These are phyloP conservation scores for Drosophila planitibia DNA, from an alignment of 2,888 invertebrate species.

Conservation along the genomic window DNA sequence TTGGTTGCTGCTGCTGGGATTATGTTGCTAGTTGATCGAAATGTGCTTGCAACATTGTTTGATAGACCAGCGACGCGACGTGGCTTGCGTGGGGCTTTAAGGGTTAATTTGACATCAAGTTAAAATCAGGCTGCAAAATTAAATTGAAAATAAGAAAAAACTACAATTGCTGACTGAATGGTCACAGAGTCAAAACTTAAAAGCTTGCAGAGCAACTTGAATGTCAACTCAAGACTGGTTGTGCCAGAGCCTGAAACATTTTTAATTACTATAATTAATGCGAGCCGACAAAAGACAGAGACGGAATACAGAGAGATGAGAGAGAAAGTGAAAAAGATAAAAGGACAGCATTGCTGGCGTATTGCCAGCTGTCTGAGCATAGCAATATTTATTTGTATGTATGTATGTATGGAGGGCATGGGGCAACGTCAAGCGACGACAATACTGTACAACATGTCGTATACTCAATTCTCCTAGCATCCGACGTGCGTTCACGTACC, in stretches of 20 bases:
- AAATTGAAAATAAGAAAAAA: not conserved
- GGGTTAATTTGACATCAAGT: slow-evolving; percentile 70
- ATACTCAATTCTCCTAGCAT: slow-evolving; percentile 70
- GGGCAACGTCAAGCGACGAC: slow-evolving; percentile 36
- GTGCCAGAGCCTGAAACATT: slow-evolving; percentile 48
- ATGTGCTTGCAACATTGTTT: slow-evolving; percentile 69
- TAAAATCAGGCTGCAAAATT: slow-evolving; percentile 33
- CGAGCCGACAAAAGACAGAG: slow-evolving; percentile 15
- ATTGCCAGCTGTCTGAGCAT: slow-evolving; percentile 33
- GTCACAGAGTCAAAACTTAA: slow-evolving; percentile 42
- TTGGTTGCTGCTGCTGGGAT: slow-evolving; percentile 46
- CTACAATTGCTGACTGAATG: slow-evolving; percentile 21
- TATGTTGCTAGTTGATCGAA: slow-evolving; percentile 54
- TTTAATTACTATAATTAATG: slow-evolving; percentile 79
- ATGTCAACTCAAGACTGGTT: slow-evolving; percentile 32
- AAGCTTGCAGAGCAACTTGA: slow-evolving; percentile 39
- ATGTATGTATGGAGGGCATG: not conserved
- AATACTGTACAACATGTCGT: slow-evolving; percentile 67
- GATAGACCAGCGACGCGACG: slow-evolving; percentile 14
- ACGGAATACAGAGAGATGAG: not conserved
- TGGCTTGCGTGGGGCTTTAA: slow-evolving; percentile 49
- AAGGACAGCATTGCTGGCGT: slow-evolving; percentile 25
- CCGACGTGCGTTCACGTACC: slow-evolving; percentile 74
- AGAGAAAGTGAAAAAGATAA: not conserved
- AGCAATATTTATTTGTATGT: slow-evolving; percentile 4